phyloP scores from a whole-genome alignment of 2,888 invertebrate genomes.

The Lissonota sp. region DNA sequence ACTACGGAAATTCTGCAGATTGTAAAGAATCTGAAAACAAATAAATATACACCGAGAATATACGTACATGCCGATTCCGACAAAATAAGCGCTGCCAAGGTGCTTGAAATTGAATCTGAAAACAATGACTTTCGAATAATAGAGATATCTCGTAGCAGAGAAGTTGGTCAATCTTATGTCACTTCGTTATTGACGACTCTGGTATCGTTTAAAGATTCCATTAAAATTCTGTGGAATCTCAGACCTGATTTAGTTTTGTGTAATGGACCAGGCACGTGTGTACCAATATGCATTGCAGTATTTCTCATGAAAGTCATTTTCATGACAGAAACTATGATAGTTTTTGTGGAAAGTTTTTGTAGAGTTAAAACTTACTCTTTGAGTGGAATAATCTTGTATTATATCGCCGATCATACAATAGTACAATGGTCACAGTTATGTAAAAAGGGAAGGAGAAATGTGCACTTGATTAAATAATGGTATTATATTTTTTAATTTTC shows the following conservation, averaged over 20 bases:
- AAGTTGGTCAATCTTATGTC: constrained; percentile 94
- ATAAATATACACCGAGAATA: constrained; percentile 89
- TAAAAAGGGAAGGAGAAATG: constrained; percentile 51
- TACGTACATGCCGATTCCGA: constrained; percentile 93
- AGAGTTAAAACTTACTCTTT: constrained; percentile 95
- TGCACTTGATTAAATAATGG: constrained; percentile 65
- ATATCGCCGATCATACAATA: constrained; percentile 93
- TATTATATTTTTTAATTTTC: constrained; percentile 38
- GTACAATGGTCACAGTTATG: constrained; percentile 93
- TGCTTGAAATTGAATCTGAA: constrained; percentile 85
- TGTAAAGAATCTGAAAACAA: constrained; percentile 86
- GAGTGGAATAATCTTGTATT: constrained; percentile 93
- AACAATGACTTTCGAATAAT: constrained; percentile 84
- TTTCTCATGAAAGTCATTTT: constrained; percentile 90
- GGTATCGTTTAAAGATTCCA: constrained; percentile 88
- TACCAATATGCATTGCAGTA: constrained; percentile 94
- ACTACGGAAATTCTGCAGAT: constrained; percentile 97
- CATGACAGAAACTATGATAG: constrained; percentile 89
- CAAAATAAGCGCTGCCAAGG: constrained; percentile 89
- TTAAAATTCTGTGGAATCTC: constrained; percentile 88
- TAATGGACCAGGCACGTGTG: constrained; percentile 98
- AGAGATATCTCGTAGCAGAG: constrained; percentile 92
- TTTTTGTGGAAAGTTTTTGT: constrained; percentile 98
- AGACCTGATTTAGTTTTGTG: constrained; percentile 93
- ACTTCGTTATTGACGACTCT: constrained; percentile 92